A percentile compares a stretch with the other conserved stretches of the same genome.
phyloP scores from a whole-genome alignment of 1,140 invertebrate species.

The Augochlora pura region DNA sequence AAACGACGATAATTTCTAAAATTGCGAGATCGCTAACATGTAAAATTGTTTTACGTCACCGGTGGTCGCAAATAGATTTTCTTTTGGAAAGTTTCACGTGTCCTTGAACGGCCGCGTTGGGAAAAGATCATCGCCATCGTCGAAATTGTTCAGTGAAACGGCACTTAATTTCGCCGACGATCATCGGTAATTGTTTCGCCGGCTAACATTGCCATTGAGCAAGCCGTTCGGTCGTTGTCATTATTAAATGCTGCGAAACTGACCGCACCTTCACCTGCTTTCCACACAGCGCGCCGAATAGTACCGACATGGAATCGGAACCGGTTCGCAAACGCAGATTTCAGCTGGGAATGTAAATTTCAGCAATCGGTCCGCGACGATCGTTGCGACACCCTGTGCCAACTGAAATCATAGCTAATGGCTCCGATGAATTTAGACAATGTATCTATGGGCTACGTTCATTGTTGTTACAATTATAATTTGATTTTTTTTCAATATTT shows the following conservation, averaged over 20 bases:
- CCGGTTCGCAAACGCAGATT: slow-evolving; percentile 51
- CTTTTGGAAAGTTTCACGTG: too few species aligned
- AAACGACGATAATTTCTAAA: too few species aligned
- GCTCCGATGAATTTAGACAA: not conserved
- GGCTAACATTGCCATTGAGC: slow-evolving; percentile 50
- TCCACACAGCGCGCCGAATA: not conserved
- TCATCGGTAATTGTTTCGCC: too few species aligned
- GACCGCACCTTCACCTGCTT: slow-evolving; percentile 7
- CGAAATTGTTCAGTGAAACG: too few species aligned
- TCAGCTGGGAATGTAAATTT: slow-evolving; percentile 48
- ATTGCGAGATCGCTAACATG: too few species aligned
- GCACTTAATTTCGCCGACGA: too few species aligned
- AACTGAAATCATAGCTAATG: not conserved
- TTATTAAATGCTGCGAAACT: slow-evolving; percentile 53
- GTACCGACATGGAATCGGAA: slow-evolving; percentile 12
- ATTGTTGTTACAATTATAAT: too few species aligned
- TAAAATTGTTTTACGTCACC: too few species aligned
- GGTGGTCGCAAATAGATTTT: too few species aligned
- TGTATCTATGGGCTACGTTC: not conserved
- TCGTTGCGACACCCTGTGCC: slow-evolving; percentile 32
- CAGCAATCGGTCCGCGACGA: slow-evolving; percentile 45
- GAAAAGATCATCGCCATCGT: too few species aligned
- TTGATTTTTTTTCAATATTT: too few species aligned
- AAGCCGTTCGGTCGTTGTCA: slow-evolving; percentile 31
- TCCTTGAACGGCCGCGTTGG: too few species aligned